Base-by-base conservation (phyloP, 2,797 vertebrate genomes). In the Cossypha dichroa region DNA sequence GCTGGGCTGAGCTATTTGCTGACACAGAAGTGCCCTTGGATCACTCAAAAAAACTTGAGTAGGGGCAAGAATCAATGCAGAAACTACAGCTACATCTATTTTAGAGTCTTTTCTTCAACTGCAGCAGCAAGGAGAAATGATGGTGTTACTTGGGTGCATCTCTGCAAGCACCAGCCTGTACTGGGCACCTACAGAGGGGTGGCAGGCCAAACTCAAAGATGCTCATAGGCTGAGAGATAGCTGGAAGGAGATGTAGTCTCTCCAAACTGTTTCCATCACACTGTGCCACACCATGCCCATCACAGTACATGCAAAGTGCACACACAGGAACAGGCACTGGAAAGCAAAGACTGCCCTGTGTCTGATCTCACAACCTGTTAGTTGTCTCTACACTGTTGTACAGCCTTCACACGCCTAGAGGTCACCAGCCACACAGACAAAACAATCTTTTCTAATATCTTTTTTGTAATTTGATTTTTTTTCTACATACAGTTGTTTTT, bases 391-490 rank as follows among this genome's bases (percentile, higher is more conserved):
- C 6, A 2, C 20, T 40, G 20, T 16, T 36, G 25, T 28, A 55
- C 51, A 38, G 58, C 62, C 21, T 66, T 74, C 46, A 23, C 51
- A 74, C 49, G 20, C 14, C 41, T 46, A 43, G 60, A 21, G 56
- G 73, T 52, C 36, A 0, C 19, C 79, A 76, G 69, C 18, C 43
- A 76, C 56, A 38, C 5, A 70, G 69, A 69, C 49, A 76, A 89
- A 78, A 46, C 28, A 51, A 34, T 62, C 38, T 55, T 88, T 74
- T 49, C 93, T 85, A 88, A 55, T 91, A 88, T 64, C 58, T 43
- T 18, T 41, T 92, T 69, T 40, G 64, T 94, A 95, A 96, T 96
- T 96, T 75, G 75, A 23, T 78, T 92, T 74, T 84, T 78, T 51
- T 51, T 29, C 41, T 40, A 79, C 54, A 67, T 23, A 69, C 5